These are phyloP conservation scores for Halcyon chelicuti DNA, from an alignment of 2,797 vertebrate species.

Conservation along the genomic window DNA sequence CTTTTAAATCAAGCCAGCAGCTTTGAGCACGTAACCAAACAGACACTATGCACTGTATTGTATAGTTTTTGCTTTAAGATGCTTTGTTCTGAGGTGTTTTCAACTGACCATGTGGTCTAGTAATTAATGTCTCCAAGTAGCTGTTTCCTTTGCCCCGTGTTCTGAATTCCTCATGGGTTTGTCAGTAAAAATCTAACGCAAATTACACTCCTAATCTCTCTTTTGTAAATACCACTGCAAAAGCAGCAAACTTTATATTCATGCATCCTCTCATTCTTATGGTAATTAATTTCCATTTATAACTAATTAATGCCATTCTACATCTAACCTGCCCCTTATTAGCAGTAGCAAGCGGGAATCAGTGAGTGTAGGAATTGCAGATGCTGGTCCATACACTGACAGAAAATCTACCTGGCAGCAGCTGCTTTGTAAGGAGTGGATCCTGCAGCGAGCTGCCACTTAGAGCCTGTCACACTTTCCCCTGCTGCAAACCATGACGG, in stretches of 20 bases:
- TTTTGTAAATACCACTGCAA: slow-evolving; percentile 62
- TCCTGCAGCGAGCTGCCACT: background rate
- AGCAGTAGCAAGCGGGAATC: slow-evolving; percentile 20
- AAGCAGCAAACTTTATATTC: slow-evolving; percentile 58
- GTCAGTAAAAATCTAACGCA: slow-evolving; percentile 16
- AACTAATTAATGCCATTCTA: slow-evolving; percentile 68
- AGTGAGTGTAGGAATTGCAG: slow-evolving; percentile 27
- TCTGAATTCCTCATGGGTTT: slow-evolving; percentile 41
- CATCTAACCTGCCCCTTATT: slow-evolving; percentile 54
- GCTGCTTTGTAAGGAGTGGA: background rate
- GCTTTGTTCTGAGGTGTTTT: background rate
- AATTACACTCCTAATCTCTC: slow-evolving; percentile 53
- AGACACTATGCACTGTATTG: fast-evolving
- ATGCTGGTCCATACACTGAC: background rate
- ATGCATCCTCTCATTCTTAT: slow-evolving; percentile 67
- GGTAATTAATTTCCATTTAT: slow-evolving; percentile 76
- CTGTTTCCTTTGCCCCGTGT: background rate
- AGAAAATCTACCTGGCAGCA: background rate
- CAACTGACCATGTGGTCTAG: background rate
- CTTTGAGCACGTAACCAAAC: background rate
- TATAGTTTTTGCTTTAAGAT: background rate
- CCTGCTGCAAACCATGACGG: background rate
- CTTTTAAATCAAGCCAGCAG: background rate
- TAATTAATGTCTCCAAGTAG: background rate
- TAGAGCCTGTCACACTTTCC: background rate